Base-by-base conservation (phyloP, 2,113 vertebrate species). In the Ellobius talpinus region DNA sequence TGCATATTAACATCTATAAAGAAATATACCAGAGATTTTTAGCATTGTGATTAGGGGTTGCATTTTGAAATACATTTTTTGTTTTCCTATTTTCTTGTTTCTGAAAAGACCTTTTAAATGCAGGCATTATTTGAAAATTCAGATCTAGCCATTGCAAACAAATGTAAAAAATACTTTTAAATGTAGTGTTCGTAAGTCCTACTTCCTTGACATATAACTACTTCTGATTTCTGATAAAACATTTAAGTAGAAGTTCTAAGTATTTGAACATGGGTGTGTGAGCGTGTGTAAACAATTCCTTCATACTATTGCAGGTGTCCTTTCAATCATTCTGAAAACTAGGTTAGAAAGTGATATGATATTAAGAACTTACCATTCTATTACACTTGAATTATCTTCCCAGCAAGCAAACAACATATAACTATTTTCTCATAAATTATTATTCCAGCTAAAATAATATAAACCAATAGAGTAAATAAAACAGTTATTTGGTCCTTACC, bases 51-150 rank as follows among this genome's bases (percentile, higher is more conserved):
- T 19, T 91, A 52, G 3, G 17, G 81, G 10, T 45, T 91, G 73
- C 4, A 89, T 45, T 94, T 89, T 94, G 12, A 87, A 77, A 89
- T 87, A 77, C 39, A 52, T 72, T 87, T 81, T 91, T 6, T 96
- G 45, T 86, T 95, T 47, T 50, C 12, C 21, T 89, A 19, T 36
- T 84, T 16, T 85, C 91, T 47, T 72, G 8, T 96, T 94, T 55
- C 45, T 3, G 66, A 86, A n/a, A 47, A 33, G 47, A 0, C 82
- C 24, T 50, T 89, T 68, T 14, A 50, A 88, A 87, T 63, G 23
- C 45, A 50, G 45, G 7, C 1, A 68, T 90, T 73, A 26, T 95
- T 91, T 55, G 79, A 95, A 94, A 79, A 74, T 81, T 81, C 33
- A 2, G 45, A 4, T 91, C 14, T 92, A 4, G 21, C 92, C 16